Evolutionary conservation across 2,888 invertebrate genomes (phyloP).

Genomic region (Tribolium freemani): DNA sequence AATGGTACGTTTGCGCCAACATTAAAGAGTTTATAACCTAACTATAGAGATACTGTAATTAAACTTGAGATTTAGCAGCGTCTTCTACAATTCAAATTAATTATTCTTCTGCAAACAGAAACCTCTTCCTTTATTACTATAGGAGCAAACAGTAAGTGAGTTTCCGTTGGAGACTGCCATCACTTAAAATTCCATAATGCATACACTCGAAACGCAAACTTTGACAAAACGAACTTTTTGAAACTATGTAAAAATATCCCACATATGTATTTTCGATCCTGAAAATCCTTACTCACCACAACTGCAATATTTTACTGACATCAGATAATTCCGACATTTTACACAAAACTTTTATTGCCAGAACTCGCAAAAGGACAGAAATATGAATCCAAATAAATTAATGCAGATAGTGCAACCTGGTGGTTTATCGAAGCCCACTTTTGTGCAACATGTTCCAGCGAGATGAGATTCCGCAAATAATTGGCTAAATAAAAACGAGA

Average conservation of each 20-base stretch:
- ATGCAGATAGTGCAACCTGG: not conserved
- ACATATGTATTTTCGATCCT: not conserved
- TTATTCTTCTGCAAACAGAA: conserved; percentile 35
- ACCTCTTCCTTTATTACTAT: conserved; percentile 22
- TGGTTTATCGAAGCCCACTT: not conserved
- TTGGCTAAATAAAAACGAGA: not conserved
- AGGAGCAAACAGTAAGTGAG: conserved; percentile 26
- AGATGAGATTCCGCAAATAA: not conserved
- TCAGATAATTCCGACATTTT: conserved; percentile 1
- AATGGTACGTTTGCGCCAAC: conserved; percentile 17
- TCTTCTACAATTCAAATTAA: conserved; percentile 31
- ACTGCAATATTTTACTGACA: not conserved
- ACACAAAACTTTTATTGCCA: not conserved
- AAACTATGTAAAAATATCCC: not conserved
- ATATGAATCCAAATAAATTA: conserved; percentile 4
- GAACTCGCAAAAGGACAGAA: not conserved
- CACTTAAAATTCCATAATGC: conserved; percentile 17
- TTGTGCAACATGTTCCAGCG: not conserved
- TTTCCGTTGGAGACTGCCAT: conserved; percentile 10
- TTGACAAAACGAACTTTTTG: not conserved
- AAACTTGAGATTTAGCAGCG: conserved; percentile 28
- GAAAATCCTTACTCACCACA: not conserved
- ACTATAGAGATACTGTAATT: conserved; percentile 19
- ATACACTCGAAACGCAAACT: not conserved
- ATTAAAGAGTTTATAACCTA: conserved; percentile 19